These are phyloP conservation scores for Cordilura impudica DNA, from an alignment of 2,888 invertebrate genomes.

Conservation along the genomic window DNA sequence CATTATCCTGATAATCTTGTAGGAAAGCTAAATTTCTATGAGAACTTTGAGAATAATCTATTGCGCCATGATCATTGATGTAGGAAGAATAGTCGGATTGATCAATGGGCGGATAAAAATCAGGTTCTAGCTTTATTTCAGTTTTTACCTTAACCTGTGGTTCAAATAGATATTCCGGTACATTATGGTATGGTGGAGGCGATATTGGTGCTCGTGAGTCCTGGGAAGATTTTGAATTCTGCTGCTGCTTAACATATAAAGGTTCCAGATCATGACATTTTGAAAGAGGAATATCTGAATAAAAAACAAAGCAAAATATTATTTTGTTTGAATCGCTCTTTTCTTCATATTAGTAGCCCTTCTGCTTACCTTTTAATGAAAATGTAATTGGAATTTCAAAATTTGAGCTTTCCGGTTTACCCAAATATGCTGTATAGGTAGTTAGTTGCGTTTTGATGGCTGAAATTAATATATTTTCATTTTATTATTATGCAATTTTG, in stretches of 20 bases:
- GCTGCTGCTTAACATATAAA: conserved; percentile 18
- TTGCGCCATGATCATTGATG: conserved; percentile 66
- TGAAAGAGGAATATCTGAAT: conserved; percentile 50
- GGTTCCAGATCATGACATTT: conserved; percentile 33
- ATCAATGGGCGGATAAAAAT: conserved; percentile 62
- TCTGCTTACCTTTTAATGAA: conserved; percentile 44
- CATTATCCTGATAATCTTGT: conserved; percentile 56
- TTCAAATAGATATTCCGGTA: conserved; percentile 27
- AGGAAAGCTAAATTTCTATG: conserved; percentile 47
- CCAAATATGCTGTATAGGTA: conserved; percentile 36
- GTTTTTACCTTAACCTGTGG: conserved; percentile 65
- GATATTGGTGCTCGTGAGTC: conserved; percentile 14
- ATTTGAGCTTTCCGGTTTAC: conserved; percentile 43
- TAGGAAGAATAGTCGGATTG: conserved; percentile 63
- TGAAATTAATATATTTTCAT: neutral
- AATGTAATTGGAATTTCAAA: conserved; percentile 47
- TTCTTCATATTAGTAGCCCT: too few species aligned
- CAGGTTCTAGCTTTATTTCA: conserved; percentile 69
- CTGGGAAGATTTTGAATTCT: conserved; percentile 39
- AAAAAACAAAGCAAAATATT: neutral
- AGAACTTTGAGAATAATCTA: conserved; percentile 60
- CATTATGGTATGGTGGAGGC: neutral
- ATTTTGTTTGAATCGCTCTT: too few species aligned
- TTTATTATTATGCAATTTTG: too few species aligned
- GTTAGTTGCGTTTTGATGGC: conserved; percentile 41